These are phyloP conservation scores for Pseudeuparius sepicola DNA, from an alignment of 2,888 invertebrate genomes.

Conservation along the genomic window DNA sequence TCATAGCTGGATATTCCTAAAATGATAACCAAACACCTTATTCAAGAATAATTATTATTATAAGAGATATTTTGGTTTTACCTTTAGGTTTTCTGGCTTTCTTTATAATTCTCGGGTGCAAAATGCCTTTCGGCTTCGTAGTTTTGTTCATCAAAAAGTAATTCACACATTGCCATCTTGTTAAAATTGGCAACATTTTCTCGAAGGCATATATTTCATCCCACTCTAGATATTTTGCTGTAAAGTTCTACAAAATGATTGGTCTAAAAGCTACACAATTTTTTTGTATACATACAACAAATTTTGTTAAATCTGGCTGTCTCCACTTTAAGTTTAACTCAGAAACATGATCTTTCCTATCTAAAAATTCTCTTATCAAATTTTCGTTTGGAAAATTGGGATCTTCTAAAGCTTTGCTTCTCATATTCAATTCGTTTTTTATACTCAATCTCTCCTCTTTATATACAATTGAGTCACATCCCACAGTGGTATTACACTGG, in stretches of 20 bases:
- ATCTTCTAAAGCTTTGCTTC: slow-evolving; percentile 55
- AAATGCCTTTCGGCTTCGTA: slow-evolving; percentile 27
- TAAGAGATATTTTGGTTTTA: slow-evolving; percentile 19
- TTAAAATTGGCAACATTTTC: slow-evolving; percentile 65
- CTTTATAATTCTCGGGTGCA: slow-evolving; percentile 45
- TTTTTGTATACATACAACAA: slow-evolving; percentile 46
- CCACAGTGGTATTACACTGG: slow-evolving; percentile 49
- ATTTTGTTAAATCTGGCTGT: slow-evolving; percentile 57
- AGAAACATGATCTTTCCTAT: slow-evolving; percentile 44
- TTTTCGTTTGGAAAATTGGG: slow-evolving; percentile 60
- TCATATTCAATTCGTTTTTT: slow-evolving; percentile 58
- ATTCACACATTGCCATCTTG: slow-evolving; percentile 63
- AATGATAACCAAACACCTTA: slow-evolving; percentile 14
- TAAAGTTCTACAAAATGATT: slow-evolving; percentile 47
- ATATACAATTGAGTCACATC: slow-evolving; percentile 49
- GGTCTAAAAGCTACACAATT: background rate
- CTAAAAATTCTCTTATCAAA: slow-evolving; percentile 63
- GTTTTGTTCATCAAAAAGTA: slow-evolving; percentile 21
- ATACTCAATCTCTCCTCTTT: slow-evolving; percentile 54
- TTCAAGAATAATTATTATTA: background rate
- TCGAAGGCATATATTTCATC: slow-evolving; percentile 64
- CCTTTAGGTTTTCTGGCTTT: slow-evolving; percentile 46
- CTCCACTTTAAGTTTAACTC: slow-evolving; percentile 49
- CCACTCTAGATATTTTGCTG: slow-evolving; percentile 61
- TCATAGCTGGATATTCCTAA: slow-evolving; percentile 60